Base-by-base conservation (phyloP, 2,113 vertebrate genomes). In the Pseudopipra pipra region DNA sequence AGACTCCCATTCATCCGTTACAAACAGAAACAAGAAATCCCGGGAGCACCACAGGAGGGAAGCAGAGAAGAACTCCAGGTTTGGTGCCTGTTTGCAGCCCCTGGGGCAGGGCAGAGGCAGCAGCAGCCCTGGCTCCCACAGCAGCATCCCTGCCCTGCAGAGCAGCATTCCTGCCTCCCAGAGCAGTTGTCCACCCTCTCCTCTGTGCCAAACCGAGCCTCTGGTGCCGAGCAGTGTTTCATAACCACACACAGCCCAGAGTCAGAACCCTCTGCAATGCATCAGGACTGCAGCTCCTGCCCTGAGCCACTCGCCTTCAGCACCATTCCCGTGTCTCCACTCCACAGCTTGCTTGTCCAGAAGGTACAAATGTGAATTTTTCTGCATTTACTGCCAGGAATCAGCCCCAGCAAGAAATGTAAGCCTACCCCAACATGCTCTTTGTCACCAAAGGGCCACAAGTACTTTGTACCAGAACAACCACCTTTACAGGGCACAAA, bases 181-280 rank as follows among this genome's bases (percentile, higher is more conserved):
- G 65, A 70, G 62, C 76, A n/a, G 43, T 5, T 3, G 49, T 22
- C 72, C 51, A 35, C 14, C 51, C 63, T 49, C 56, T 30, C 3
- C 10, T 21, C 59, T 1, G 3, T 15, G 43, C 41, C 80, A 39
- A 35, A 6, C 5, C 0, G 0, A 47, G 41, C 3, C 31, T 24
- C 9, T 71, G 67, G 81, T 80, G 89, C 85, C 13, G 63, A 55
- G 78, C 35, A 58, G 47, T 3, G 12, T 93, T 80, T 89, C 56
- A 72, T 58, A 90, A 59, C 31, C 77, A 37, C 33, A 0, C 1
- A 46, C 21, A 18, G 4, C 41, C 31, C 3, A 12, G 73, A 16
- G 58, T 11, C 31, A 51, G 78, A 71, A 6, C 17, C 12, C 52
- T 52, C 72, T 23, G 83, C 86, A 86, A 35, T 25, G 70, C 51